Conservation (phyloP, 2,113 vertebrate species). For the Centropus bengalensis region DNA sequence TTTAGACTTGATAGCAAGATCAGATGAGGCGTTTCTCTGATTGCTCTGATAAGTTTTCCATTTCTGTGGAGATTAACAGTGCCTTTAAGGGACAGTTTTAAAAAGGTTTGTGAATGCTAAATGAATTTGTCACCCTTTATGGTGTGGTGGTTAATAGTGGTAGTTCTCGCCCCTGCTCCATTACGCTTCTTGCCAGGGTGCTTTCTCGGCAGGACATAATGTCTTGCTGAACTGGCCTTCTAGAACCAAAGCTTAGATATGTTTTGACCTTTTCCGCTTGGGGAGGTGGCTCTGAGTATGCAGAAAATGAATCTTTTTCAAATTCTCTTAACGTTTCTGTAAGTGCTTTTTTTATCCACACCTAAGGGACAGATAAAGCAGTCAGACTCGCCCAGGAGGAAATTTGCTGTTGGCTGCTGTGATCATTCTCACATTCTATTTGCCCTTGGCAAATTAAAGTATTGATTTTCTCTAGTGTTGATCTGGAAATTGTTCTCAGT, state of each 20-base stretch:
- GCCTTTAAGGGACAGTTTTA: not conserved
- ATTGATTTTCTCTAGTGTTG: not conserved
- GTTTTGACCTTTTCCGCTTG: slow-evolving; percentile 16
- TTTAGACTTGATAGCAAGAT: not conserved
- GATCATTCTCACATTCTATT: slow-evolving; percentile 1
- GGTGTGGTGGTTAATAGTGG: too few relatives aligned
- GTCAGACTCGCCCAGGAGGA: not conserved
- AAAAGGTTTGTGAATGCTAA: not conserved
- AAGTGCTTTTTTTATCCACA: not conserved
- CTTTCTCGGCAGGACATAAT: not conserved
- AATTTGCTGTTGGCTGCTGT: not conserved
- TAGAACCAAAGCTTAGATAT: slow-evolving; percentile 23
- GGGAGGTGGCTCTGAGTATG: slow-evolving; percentile 13
- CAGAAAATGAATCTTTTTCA: slow-evolving; percentile 48
- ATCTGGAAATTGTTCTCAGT: not conserved
- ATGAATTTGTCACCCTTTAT: not conserved
- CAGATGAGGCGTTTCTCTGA: not conserved
- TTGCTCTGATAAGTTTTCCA: not conserved
- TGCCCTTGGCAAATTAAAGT: not conserved
- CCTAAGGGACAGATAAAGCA: not conserved
- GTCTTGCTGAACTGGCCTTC: not conserved
- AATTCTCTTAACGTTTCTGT: not conserved
- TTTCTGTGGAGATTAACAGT: slow-evolving; percentile 3
- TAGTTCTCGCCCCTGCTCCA: not conserved
- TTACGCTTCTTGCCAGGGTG: not conserved